Evolutionary conservation across 2,113 vertebrate genomes (phyloP).

Genomic region (Macheiramphus alcinus): DNA sequence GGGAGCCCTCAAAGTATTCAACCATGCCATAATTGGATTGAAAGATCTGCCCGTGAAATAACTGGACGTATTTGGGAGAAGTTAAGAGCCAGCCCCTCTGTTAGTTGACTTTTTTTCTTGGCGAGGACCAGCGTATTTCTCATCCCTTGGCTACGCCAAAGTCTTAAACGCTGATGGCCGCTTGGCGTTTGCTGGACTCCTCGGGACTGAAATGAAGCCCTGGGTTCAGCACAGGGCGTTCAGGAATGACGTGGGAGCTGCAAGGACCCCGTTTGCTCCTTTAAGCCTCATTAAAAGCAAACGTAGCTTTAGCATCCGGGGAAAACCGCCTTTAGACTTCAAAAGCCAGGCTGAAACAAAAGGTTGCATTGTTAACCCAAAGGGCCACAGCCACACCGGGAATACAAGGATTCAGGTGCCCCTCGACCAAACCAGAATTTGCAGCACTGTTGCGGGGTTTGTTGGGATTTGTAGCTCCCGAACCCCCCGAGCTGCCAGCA

Average conservation of each 20-base stretch:
- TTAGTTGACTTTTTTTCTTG: neutral
- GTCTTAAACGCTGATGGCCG: accelerated
- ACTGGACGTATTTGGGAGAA: neutral
- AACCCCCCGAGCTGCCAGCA: neutral
- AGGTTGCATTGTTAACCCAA: neutral
- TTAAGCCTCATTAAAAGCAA: neutral
- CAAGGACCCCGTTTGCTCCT: neutral
- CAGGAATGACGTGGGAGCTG: neutral
- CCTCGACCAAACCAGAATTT: neutral
- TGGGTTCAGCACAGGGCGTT: neutral
- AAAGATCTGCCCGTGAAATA: neutral
- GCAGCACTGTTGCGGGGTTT: neutral
- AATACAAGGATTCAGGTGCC: neutral
- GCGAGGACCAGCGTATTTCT: neutral
- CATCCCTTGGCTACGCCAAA: neutral
- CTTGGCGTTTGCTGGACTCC: neutral
- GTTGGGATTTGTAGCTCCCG: neutral
- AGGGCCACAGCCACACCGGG: neutral
- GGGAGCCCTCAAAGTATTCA: neutral
- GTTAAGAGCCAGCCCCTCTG: neutral
- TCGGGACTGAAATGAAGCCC: accelerated
- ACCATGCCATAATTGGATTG: accelerated
- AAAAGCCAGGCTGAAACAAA: neutral
- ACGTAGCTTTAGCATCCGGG: neutral
- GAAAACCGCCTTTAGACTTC: neutral